A percentile compares a stretch with the other conserved stretches of the same genome.
These are phyloP conservation scores for Pelodytes ibericus DNA, from an alignment of 2,797 vertebrate species.

Conservation along the genomic window DNA sequence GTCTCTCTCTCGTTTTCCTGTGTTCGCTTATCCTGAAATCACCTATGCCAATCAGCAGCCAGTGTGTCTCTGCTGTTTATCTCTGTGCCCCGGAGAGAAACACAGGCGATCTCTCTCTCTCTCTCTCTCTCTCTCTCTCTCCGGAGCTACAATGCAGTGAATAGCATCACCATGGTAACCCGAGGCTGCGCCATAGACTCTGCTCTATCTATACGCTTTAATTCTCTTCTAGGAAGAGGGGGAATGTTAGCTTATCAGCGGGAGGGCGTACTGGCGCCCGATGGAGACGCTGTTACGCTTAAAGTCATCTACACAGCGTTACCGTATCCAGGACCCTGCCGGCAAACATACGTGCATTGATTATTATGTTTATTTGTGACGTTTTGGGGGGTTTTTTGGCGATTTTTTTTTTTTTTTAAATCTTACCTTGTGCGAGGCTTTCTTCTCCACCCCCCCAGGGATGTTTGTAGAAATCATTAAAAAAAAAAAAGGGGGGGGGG, in stretches of 20 bases:
- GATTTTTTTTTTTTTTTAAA: too few species aligned
- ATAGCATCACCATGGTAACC: conserved; percentile 40
- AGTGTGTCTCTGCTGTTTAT: conserved; percentile 8
- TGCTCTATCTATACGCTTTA: not conserved
- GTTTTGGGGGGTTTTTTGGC: too few species aligned
- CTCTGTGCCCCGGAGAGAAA: conserved; percentile 29
- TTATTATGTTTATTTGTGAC: too few species aligned
- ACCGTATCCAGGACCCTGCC: too few species aligned
- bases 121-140: conserved; percentile 41
- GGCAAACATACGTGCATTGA: too few species aligned
- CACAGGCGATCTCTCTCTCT: conserved; percentile 10
- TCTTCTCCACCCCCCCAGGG: too few species aligned
- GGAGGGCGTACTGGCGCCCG: not conserved
- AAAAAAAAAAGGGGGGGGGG: too few species aligned
- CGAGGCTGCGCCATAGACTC: not conserved
- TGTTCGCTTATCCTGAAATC: conserved; percentile 39
- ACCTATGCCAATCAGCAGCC: conserved; percentile 34
- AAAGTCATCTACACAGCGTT: too few species aligned
- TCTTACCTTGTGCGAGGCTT: too few species aligned
- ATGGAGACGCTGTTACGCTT: too few species aligned
- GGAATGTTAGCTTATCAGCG: not conserved
- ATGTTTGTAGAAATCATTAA: too few species aligned
- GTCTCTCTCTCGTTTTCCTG: not conserved
- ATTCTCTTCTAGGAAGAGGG: not conserved
- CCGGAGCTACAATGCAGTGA: conserved; percentile 13